Conservation (phyloP, 2,888 invertebrate genomes). For the Odontocerum albicorne region DNA sequence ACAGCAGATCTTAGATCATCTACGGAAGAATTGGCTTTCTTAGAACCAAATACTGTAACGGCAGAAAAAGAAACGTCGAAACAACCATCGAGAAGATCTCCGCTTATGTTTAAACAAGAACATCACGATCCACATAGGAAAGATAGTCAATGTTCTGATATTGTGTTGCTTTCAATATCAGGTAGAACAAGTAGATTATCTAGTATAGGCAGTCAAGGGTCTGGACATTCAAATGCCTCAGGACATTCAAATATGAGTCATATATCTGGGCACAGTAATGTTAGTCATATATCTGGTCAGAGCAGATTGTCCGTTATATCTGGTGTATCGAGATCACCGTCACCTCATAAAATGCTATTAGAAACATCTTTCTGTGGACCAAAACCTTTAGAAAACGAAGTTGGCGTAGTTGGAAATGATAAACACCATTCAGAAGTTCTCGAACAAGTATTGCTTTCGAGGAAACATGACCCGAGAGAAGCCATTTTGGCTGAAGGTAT, state of each 20-base stretch:
- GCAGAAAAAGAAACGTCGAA: conserved; percentile 42
- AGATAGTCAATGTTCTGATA: conserved; percentile 77
- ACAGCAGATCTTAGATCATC: conserved; percentile 83
- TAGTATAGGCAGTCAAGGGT: conserved; percentile 81
- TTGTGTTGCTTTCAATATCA: conserved; percentile 71
- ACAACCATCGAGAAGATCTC: conserved; percentile 50
- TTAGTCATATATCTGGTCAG: conserved; percentile 37
- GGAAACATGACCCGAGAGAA: conserved; percentile 66
- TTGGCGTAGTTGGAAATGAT: conserved; percentile 44
- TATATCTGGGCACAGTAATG: conserved; percentile 40
- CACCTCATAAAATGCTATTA: conserved; percentile 87
- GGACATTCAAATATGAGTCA: conserved; percentile 48
- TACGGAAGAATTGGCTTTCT: conserved; percentile 84
- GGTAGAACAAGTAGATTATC: conserved; percentile 82
- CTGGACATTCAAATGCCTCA: conserved; percentile 52
- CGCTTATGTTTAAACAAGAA: conserved; percentile 50
- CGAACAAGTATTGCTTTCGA: conserved; percentile 59
- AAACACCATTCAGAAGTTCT: conserved; percentile 60
- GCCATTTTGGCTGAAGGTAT: conserved; percentile 66
- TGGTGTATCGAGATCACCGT: conserved; percentile 71
- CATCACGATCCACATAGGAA: conserved; percentile 66
- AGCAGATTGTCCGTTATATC: conserved; percentile 53
- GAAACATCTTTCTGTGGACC: conserved; percentile 91
- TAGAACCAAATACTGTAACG: conserved; percentile 59
- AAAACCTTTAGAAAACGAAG: conserved; percentile 66